Evolutionary conservation across 2,113 vertebrate species (phyloP).

Genomic region (Bungarus multicinctus): DNA sequence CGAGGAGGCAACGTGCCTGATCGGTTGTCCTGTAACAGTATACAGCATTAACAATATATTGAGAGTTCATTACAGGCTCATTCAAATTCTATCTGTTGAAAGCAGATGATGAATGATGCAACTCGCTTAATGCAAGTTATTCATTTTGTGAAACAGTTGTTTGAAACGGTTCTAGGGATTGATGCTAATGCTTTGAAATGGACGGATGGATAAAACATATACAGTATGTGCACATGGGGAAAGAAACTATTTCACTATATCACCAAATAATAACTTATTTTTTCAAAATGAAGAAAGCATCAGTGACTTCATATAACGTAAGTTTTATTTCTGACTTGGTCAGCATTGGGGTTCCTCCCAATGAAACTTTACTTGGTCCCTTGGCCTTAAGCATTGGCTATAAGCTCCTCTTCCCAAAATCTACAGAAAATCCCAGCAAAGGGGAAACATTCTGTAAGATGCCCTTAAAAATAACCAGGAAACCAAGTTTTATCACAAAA

Average conservation of each 20-base stretch:
- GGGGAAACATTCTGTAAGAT: slow-evolving; percentile 17
- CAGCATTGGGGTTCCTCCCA: background rate
- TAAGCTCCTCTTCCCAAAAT: background rate
- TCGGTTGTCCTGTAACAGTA: slow-evolving; percentile 24
- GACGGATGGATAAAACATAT: background rate
- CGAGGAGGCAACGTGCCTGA: background rate
- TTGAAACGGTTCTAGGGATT: background rate
- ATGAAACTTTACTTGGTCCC: background rate
- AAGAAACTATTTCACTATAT: slow-evolving; percentile 10
- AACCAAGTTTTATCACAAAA: background rate
- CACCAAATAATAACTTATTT: background rate
- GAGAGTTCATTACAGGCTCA: slow-evolving; percentile 46
- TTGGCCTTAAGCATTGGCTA: background rate
- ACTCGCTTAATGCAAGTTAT: slow-evolving; percentile 1
- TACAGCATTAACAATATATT: slow-evolving; percentile 41
- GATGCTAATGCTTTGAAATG: background rate
- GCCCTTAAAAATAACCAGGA: background rate
- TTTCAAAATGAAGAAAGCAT: background rate
- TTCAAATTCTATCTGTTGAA: slow-evolving; percentile 30
- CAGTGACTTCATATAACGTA: background rate
- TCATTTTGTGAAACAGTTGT: slow-evolving; percentile 11
- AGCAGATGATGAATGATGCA: background rate
- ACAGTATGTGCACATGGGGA: background rate
- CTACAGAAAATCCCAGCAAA: background rate
- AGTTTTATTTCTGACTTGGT: background rate